phyloP scores from a whole-genome alignment of 2,888 invertebrate genomes.

The Gastracanthus pulcherrimus region DNA sequence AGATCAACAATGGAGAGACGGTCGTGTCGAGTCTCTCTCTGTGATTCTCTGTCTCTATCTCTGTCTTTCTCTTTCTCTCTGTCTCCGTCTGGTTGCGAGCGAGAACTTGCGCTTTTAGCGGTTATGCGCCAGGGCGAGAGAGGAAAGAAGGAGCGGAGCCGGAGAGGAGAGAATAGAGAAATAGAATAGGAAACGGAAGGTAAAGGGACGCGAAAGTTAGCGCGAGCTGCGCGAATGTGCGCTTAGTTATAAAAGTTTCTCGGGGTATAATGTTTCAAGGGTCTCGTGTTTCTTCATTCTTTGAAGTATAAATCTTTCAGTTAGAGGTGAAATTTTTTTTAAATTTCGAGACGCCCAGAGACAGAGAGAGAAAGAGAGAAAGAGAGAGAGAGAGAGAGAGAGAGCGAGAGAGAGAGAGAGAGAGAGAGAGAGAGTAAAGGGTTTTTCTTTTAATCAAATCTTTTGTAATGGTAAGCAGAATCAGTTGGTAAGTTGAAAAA shows the following conservation, averaged over 20 bases:
- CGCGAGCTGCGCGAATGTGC: background rate
- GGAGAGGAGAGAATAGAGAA: conserved; percentile 6
- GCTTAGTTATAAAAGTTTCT: conserved; percentile 15
- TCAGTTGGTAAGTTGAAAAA: too few relatives aligned
- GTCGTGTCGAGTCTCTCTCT: background rate
- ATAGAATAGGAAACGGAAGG: background rate
- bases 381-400: too few relatives aligned
- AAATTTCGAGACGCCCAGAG: too few relatives aligned
- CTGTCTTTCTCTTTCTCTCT: background rate
- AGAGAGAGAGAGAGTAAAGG: too few relatives aligned
- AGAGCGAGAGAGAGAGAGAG: too few relatives aligned
- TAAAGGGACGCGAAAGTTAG: background rate
- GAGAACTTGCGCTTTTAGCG: conserved; percentile 11
- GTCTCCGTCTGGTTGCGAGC: too few relatives aligned
- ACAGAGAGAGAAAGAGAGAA: too few relatives aligned
- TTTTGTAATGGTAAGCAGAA: too few relatives aligned
- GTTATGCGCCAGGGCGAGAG: too few relatives aligned
- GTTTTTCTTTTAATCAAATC: too few relatives aligned
- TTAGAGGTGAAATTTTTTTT: background rate
- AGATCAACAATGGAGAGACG: background rate
- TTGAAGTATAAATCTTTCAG: background rate
- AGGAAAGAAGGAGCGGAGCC: background rate
- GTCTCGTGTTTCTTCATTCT: background rate
- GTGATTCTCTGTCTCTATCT: background rate
- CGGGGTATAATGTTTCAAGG: background rate